Base-by-base conservation (phyloP, 2,113 vertebrate genomes). In the Lagopus leucura region DNA sequence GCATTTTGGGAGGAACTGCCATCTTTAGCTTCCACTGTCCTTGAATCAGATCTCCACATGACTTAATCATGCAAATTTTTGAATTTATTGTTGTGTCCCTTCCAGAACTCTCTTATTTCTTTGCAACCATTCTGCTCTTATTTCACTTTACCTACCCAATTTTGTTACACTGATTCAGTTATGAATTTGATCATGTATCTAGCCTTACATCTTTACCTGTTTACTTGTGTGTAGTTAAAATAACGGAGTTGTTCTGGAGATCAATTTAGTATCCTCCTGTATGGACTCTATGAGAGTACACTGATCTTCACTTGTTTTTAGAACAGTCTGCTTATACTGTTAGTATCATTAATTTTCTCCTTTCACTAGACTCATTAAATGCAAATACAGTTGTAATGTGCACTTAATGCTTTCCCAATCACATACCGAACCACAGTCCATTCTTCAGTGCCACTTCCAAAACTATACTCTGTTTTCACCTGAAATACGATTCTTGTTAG, bases 171-270 rank as follows among this genome's bases (percentile, higher is more conserved):
- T 32, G 42, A 34, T 50, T 78, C 25, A 32, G 25, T 43, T 32
- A 42, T 0, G 0, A 57, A 69, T n/a, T 79, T 61, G 24, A 34
- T 45, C 0, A 1, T 34, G 5, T 42, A 34, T 65, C 43, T 61
- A 36, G 22, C 13, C 65, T 92, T 74, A 27, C 8, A 40, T 73
- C 8, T 1, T 38, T 25, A 88, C 54, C 28, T 65, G 25, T 82
- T 79, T 73, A 73, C 54, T 65, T 70, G 16, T 20, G 61, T 43
- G 24, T 61, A 17, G 48, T 61, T 72, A 65, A 6, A 67, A 20
- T 27, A 85, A 75, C 24, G 20, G 18, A 85, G 43, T 25, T 85
- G 25, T 22, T 88, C 38, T 69, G 38, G 17, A 36, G 28, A 38
- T 8, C 6, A 22, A 25, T 34, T 79, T 82, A 80, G 2, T 15